Evolutionary conservation across 1,140 invertebrate species (phyloP).

Genomic region (Drosophila bifasciata): DNA sequence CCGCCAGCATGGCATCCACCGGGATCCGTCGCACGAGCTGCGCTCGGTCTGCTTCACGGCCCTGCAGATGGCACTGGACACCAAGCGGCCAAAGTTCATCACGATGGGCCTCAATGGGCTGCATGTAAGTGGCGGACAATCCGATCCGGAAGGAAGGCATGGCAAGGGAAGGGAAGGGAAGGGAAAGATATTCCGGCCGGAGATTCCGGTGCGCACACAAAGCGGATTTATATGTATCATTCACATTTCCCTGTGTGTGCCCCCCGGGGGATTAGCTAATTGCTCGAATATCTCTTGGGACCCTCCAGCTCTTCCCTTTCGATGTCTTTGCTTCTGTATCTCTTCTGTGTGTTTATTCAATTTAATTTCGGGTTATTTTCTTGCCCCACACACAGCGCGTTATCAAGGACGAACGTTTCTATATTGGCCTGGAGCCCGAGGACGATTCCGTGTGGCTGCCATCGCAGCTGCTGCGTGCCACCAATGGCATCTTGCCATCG

Average conservation of each 20-base stretch:
- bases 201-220: slow-evolving; percentile 34
- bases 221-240: slow-evolving; percentile 10
- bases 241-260: too few species aligned
- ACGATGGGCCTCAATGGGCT: slow-evolving; percentile 92
- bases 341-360: neutral
- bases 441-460: slow-evolving; percentile 96
- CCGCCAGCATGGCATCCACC: slow-evolving; percentile 90
- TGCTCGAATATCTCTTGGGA: neutral
- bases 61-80: slow-evolving; percentile 94
- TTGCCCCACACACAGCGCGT: slow-evolving; percentile 89
- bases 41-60: slow-evolving; percentile 92
- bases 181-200: slow-evolving; percentile 34
- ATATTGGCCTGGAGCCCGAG: slow-evolving; percentile 95
- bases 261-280: neutral
- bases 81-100: slow-evolving; percentile 92
- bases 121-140: slow-evolving; percentile 87
- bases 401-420: slow-evolving; percentile 94
- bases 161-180: neutral
- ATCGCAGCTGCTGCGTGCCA: slow-evolving; percentile 93
- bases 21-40: slow-evolving; percentile 92
- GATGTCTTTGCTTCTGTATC: neutral
- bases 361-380: neutral
- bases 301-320: too few species aligned
- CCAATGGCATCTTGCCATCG: slow-evolving; percentile 90
- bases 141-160: slow-evolving; percentile 23